A percentile compares a stretch with the other conserved stretches of the same genome.
These are phyloP conservation scores for Gymnocheta viridis DNA, from an alignment of 2,888 invertebrate genomes.

Conservation along the genomic window DNA sequence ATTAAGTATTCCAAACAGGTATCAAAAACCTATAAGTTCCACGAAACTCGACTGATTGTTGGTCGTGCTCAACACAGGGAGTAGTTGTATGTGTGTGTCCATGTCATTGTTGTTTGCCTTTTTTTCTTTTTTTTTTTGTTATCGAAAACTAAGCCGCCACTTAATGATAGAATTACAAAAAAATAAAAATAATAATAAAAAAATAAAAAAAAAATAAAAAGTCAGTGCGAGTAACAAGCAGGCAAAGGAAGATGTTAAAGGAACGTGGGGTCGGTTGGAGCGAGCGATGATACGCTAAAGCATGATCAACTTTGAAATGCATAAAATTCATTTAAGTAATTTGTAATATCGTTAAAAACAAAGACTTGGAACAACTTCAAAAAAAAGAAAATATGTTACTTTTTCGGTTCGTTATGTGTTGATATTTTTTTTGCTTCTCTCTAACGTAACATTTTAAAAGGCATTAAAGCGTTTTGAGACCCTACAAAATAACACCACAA, in stretches of 20 bases:
- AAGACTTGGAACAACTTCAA: conserved; percentile 42
- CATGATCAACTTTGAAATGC: conserved; percentile 54
- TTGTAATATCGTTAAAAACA: conserved; percentile 61
- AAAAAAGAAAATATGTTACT: neutral
- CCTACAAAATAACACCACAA: conserved; percentile 35
- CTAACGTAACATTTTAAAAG: conserved; percentile 29
- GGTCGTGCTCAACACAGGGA: conserved; percentile 25
- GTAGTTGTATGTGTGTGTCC: conserved; percentile 34
- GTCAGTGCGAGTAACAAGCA: conserved; percentile 1
- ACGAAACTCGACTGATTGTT: conserved; percentile 63
- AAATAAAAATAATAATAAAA: conserved; percentile 36
- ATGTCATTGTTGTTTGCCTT: conserved; percentile 11
- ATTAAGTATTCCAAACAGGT: conserved; percentile 69
- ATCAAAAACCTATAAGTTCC: conserved; percentile 70
- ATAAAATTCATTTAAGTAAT: conserved; percentile 67
- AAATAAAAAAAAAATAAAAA: conserved; percentile 23
- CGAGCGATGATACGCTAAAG: neutral
- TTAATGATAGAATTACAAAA: conserved; percentile 66
- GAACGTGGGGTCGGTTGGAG: conserved; percentile 32
- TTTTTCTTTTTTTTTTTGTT: no score
- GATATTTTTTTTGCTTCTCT: neutral
- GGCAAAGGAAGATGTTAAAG: conserved; percentile 39
- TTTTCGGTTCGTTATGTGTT: conserved; percentile 6
- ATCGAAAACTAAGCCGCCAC: conserved; percentile 67
- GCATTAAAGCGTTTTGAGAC: conserved; percentile 62